phyloP scores from a whole-genome alignment of 2,888 invertebrate genomes.

The Platypus cylindrus region DNA sequence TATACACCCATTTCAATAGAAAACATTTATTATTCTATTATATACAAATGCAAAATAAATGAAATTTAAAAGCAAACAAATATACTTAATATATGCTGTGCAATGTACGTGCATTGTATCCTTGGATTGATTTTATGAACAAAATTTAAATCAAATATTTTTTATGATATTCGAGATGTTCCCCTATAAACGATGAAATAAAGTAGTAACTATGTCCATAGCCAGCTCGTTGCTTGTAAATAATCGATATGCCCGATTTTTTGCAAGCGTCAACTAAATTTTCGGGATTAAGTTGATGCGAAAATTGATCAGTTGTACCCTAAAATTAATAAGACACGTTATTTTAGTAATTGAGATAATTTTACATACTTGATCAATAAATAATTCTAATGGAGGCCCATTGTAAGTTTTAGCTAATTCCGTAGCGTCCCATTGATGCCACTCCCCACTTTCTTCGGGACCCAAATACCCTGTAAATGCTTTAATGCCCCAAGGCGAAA shows the following conservation, averaged over 20 bases:
- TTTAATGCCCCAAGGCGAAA: constrained; percentile 80
- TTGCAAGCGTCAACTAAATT: constrained; percentile 65
- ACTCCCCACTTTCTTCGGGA: constrained; percentile 45
- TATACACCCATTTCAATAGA: too few species aligned
- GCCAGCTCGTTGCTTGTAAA: constrained; percentile 61
- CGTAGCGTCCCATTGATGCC: constrained; percentile 84
- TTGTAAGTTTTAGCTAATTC: constrained; percentile 68
- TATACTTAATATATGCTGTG: too few species aligned
- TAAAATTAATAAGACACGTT: constrained; percentile 32
- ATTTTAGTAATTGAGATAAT: constrained; percentile 1
- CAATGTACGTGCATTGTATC: too few species aligned
- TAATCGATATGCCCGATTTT: constrained; percentile 53
- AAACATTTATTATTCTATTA: too few species aligned
- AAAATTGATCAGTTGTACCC: constrained; percentile 75
- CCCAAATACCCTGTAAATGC: constrained; percentile 75
- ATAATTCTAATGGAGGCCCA: constrained; percentile 69
- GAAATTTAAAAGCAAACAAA: too few species aligned
- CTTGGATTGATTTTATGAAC: too few species aligned
- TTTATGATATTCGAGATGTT: constrained; percentile 85
- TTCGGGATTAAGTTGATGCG: constrained; percentile 68
- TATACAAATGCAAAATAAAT: too few species aligned
- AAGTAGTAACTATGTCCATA: constrained; percentile 96
- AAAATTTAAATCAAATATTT: constrained; percentile 49
- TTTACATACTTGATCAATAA: constrained; percentile 72
- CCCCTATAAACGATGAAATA: constrained; percentile 80